Percentiles rank a stretch among this genome's conserved stretches.
Conservation (phyloP, 2,888 invertebrate genomes). For the Sarcophaga carnaria region DNA sequence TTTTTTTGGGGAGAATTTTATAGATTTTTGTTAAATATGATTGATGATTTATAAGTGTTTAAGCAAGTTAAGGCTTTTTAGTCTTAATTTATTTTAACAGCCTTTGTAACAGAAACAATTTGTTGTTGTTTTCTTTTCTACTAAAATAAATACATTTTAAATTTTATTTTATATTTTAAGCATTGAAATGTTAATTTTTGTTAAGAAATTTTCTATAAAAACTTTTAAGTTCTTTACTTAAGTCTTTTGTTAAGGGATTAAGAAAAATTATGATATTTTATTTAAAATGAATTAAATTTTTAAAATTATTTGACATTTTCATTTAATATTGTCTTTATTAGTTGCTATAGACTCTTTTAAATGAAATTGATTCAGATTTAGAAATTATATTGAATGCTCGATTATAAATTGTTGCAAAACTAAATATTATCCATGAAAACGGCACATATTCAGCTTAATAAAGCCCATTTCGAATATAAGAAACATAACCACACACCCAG, state of each 20-base stretch:
- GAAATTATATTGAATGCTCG: too few relatives aligned
- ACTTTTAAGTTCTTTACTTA: slow-evolving; percentile 31
- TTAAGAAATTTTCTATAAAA: slow-evolving; percentile 7
- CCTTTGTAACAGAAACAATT: neutral
- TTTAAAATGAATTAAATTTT: slow-evolving; percentile 37
- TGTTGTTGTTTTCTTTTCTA: neutral
- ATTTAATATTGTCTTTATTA: slow-evolving; percentile 25
- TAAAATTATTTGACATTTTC: slow-evolving; percentile 38
- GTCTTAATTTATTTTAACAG: slow-evolving; percentile 23
- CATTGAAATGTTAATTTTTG: slow-evolving; percentile 26
- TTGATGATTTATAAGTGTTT: slow-evolving; percentile 49
- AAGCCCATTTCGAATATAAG: too few relatives aligned
- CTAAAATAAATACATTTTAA: neutral
- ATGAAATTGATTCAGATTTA: too few relatives aligned
- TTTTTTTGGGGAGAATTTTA: neutral
- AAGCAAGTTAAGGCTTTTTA: slow-evolving; percentile 8
- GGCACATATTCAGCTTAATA: too few relatives aligned
- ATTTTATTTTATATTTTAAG: slow-evolving; percentile 8
- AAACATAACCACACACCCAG: too few relatives aligned
- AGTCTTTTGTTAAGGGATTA: slow-evolving; percentile 43
- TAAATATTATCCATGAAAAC: too few relatives aligned
- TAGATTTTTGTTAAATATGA: slow-evolving; percentile 51
- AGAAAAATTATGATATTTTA: slow-evolving; percentile 5
- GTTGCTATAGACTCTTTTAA: neutral
- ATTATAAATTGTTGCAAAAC: too few relatives aligned